These are phyloP conservation scores for Formicarius rufipectus DNA, from an alignment of 2,113 vertebrate species.

Conservation along the genomic window DNA sequence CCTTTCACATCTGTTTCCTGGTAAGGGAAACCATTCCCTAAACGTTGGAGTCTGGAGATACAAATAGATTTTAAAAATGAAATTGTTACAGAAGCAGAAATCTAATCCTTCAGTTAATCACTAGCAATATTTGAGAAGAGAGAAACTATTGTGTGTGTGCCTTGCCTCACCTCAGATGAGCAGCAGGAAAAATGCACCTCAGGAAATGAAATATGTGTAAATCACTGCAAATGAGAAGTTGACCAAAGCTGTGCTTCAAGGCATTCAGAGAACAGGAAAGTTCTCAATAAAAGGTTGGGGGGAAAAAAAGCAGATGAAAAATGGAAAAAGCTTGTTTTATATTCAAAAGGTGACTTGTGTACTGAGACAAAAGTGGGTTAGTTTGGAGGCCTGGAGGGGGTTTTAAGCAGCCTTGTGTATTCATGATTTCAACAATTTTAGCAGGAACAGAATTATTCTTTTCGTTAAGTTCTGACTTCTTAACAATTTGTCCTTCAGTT, in stretches of 20 bases:
- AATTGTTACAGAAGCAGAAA: neutral
- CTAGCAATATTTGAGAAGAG: neutral
- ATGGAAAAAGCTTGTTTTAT: neutral
- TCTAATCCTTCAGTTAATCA: slow-evolving; percentile 35
- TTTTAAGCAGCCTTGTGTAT: neutral
- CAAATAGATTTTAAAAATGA: neutral
- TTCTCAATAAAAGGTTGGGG: neutral
- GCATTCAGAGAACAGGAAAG: neutral
- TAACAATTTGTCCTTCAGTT: neutral
- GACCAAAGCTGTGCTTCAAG: neutral
- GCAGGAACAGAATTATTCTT: neutral
- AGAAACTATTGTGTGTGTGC: neutral
- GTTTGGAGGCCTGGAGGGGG: too few relatives aligned
- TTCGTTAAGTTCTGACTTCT: neutral
- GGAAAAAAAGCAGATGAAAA: neutral
- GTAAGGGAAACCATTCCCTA: neutral
- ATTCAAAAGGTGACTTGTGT: neutral
- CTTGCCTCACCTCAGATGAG: neutral
- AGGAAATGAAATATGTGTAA: slow-evolving; percentile 23
- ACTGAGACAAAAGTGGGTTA: neutral
- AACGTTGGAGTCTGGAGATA: neutral
- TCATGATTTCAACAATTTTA: neutral
- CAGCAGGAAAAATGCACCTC: neutral
- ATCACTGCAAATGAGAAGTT: neutral
- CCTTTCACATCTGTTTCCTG: neutral